Base-by-base conservation (phyloP, 2,797 vertebrate species). In the Acanthurus lineatus region DNA sequence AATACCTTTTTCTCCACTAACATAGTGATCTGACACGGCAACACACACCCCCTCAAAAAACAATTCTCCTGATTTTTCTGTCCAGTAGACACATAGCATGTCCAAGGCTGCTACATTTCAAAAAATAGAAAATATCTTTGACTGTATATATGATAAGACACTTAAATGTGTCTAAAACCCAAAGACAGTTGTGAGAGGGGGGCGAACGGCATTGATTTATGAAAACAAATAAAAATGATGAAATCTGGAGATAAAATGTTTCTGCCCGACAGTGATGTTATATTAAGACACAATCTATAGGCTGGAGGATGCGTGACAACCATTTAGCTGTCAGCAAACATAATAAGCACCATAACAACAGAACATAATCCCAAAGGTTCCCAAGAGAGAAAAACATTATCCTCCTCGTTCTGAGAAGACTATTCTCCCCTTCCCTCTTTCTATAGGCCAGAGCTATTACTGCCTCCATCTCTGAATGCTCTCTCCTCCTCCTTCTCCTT, bases 271-370 rank as follows among this genome's bases (percentile, higher is more conserved):
- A 42, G 40, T 42, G 40, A 42, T 42, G 40, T 42, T 69, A 69
- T 69, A 72, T 78, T 77, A 48, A 72, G 57, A 67, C n/a, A 17
- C 64, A 64, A 57, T 73, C 69, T 76, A 49, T 69, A 57, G 67
- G 57, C 78, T 52, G 28, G 9, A 62, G 57, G 42, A 69, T 83
- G 72, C 74, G 58, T 74, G 71, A 77, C 63, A 79, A 68, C 67
- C 80, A 78, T 82, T 86, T 77, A 38, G 61, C 73, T 84, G 81
- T 86, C 77, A 85, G 78, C 81, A 84, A 84, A 87, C 66, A 67
- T 78, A 86, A 87, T 87, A 86, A 82, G 77, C 73, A 73, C 58
- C 72, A 73, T 74, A 77, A 86, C 79, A 88, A 58, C 49, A 76
- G 59, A 75, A 63, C 57, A 68, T 79, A 79, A 88, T 86, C 73